A percentile compares a stretch with the other conserved stretches of the same genome.
Conservation (phyloP, 2,113 vertebrate genomes). For the Alaudala cheleensis region DNA sequence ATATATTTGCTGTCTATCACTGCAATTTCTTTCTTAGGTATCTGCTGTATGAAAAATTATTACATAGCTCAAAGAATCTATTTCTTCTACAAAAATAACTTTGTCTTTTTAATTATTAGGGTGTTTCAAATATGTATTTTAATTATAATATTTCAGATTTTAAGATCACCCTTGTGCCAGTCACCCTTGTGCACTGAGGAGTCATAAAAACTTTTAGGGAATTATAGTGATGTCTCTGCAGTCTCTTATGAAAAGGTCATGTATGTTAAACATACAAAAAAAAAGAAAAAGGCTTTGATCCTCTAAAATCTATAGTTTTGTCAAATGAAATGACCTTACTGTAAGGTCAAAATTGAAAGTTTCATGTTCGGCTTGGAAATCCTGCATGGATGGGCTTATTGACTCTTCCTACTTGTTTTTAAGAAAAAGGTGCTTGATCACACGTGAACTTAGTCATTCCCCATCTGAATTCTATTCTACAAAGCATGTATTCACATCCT, state of each 20-base stretch:
- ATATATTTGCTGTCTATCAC: not conserved
- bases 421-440: not conserved
- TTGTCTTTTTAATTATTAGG: not conserved
- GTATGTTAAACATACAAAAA: not conserved
- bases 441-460: accelerated
- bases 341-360: not conserved
- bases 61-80: not conserved
- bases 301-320: not conserved
- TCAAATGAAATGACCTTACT: not conserved
- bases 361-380: not conserved
- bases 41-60: not conserved
- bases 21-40: not conserved
- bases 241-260: not conserved
- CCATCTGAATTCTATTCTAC: not conserved
- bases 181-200: not conserved
- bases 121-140: not conserved
- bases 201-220: not conserved
- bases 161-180: not conserved
- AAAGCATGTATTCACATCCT: not conserved
- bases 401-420: not conserved
- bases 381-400: not conserved
- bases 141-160: not conserved
- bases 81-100: not conserved
- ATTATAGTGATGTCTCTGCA: not conserved
- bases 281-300: not conserved